A percentile compares a stretch with the other conserved stretches of the same genome.
Evolutionary conservation across 2,797 vertebrate species (phyloP).

Genomic region (Danio aesculapii): DNA sequence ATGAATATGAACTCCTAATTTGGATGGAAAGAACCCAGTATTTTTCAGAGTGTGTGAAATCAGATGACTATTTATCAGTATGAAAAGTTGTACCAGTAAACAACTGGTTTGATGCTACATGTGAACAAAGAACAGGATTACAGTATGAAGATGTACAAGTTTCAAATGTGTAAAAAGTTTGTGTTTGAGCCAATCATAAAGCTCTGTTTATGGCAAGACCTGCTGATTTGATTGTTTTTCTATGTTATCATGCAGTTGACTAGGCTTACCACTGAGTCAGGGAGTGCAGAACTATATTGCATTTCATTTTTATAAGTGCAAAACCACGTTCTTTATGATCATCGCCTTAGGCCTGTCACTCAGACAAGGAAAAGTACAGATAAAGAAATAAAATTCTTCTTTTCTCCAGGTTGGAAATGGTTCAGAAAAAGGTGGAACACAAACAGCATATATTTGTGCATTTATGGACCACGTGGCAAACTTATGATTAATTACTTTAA

Average conservation of each 20-base stretch:
- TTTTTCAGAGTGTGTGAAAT: too few relatives aligned
- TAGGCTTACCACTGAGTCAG: not conserved
- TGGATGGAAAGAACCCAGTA: too few relatives aligned
- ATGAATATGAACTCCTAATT: too few relatives aligned
- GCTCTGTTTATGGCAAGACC: not conserved
- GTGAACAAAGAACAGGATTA: not conserved
- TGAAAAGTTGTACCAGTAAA: too few relatives aligned
- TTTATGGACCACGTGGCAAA: too few relatives aligned
- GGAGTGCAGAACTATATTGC: too few relatives aligned
- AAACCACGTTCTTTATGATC: not conserved
- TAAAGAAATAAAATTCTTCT: not conserved
- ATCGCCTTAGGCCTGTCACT: not conserved
- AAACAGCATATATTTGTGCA: too few relatives aligned
- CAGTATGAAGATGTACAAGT: too few relatives aligned
- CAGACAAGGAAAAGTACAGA: not conserved
- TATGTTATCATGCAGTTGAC: not conserved
- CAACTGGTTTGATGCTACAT: not conserved
- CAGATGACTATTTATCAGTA: too few relatives aligned
- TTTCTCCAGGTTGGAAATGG: not conserved
- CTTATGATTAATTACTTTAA: too few relatives aligned
- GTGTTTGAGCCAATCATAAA: not conserved
- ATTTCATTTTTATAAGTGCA: not conserved
- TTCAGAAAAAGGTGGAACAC: too few relatives aligned
- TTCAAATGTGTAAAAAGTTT: not conserved
- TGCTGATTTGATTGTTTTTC: not conserved